Evolutionary conservation across 2,113 vertebrate species (phyloP), one percentile per base, ranked within the genome.

Genomic region (Crotophaga sulcirostris): DNA sequence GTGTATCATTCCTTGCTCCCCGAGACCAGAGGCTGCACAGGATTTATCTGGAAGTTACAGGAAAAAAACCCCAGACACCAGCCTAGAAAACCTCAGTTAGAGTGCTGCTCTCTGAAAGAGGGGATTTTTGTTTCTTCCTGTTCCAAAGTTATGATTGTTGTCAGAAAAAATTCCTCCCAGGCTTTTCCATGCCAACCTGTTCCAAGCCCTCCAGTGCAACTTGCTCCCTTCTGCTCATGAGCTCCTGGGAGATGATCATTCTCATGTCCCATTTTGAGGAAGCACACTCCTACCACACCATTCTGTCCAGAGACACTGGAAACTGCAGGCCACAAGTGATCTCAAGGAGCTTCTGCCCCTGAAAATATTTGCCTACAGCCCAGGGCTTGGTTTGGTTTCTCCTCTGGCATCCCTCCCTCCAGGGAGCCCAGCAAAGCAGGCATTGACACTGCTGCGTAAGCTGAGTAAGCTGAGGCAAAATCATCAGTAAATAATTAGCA

Each of bases 401-500:
- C 21, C 44, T 63, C 36, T 0, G 0, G 33, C 47, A 51, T 13
- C 29, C 13, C 17, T 40, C 44, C 72, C 89, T 76, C 2, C 0
- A 45, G 12, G 54, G 28, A 40, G 44, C 66, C 29, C 15, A 49
- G 55, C 58, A 77, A 90, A 86, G 54, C 40, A 76, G 45, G 16
- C 17, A 23, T 1, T 68, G 63, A 55, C 24, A 40, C 55, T 21
- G 70, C 42, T 84, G 17, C 3, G 13, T 78, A 67, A 64, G 19
- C 70, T 73, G 87, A 26, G 40, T 0, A 0, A 54, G 16, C 31
- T n/a, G 25, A 58, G 59, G 49, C 51, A 86, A 63, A 87, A 90
- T 49, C 38, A n/a, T 25, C 52, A 77, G 72, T 83, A 90, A 95
- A 92, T 73, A 80, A 92, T 66, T 62, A 70, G 31, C 45, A 92